Evolutionary conservation across 2,113 vertebrate species (phyloP), one percentile per base, ranked within the genome.

Genomic region (Lates calcarifer): DNA sequence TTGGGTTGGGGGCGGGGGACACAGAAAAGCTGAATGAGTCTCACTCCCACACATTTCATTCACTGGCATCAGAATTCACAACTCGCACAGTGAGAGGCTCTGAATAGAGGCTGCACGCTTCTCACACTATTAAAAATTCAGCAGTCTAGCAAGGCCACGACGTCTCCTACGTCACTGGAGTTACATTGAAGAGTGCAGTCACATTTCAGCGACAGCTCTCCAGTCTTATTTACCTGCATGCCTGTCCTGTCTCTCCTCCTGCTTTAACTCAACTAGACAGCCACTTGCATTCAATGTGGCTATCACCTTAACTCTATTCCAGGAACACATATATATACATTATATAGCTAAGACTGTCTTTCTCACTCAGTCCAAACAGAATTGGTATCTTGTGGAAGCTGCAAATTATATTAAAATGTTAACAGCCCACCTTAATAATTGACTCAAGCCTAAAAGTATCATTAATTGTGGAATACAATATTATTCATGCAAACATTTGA

Each of bases 111-210:
- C 87, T 61, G 67, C 92, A 92, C 73, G 86, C 92, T 94, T 90
- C 93, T 90, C 86, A 85, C 90, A 70, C 87, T 93, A 93, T 95
- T 94, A 96, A 96, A 96, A 95, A 96, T 95, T 94, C 93, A 95
- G 84, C 80, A 95, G 93, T 94, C 93, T 95, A 93, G 93, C 91
- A 94, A 89, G 95, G 94, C 89, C 93, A 91, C 88, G 87, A 88
- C 84, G 70, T 94, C 94, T 93, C 92, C 94, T 87, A 92, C 94
- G 91, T 95, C 92, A 93, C 92, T 82, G 92, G 90, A 93, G 90
- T 95, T 94, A 86, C 93, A 91, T 90, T 94, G 90, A 94, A 92
- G 89, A 95, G 88, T 93, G 91, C 91, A 94, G 93, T 93, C 92
- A 93, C 93, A 93, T 94, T 90, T 92, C 90, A 93, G 90, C 79